Evolutionary conservation across 35 echinoderm and acorn worm species (phyloP).

Genomic region (Heliocidaris erythrogramma): DNA sequence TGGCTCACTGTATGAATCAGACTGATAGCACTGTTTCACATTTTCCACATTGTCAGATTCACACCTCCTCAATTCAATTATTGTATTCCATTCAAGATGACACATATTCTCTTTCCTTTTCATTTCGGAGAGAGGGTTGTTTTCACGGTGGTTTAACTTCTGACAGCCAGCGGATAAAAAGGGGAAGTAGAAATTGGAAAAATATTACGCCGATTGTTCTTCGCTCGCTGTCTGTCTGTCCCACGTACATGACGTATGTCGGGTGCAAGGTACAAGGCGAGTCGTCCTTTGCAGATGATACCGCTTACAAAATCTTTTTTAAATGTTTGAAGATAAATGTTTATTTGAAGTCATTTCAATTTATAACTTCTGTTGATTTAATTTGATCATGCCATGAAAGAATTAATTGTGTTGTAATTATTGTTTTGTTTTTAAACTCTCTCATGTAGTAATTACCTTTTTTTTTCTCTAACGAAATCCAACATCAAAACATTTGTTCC

Average conservation of each 20-base stretch:
- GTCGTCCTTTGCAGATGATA: background rate
- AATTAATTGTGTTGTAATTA: too few relatives aligned
- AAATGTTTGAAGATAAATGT: too few relatives aligned
- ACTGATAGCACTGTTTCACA: background rate
- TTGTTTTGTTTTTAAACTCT: too few relatives aligned
- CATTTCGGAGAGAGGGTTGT: background rate
- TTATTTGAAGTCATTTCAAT: too few relatives aligned
- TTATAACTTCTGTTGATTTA: too few relatives aligned
- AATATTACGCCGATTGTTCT: background rate
- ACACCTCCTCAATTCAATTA: background rate
- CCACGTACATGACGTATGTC: background rate
- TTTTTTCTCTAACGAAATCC: too few relatives aligned
- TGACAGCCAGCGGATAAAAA: background rate
- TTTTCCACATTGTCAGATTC: background rate
- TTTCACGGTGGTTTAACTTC: background rate
- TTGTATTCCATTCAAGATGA: conserved; percentile 4
- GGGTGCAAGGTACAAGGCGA: background rate
- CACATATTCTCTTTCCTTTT: background rate
- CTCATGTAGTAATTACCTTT: too few relatives aligned
- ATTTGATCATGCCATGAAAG: too few relatives aligned
- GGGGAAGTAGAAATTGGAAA: background rate
- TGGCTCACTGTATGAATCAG: background rate
- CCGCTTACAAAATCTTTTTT: too few relatives aligned
- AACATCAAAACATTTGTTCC: too few relatives aligned
- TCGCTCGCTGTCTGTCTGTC: background rate